Evolutionary conservation across 1,140 invertebrate species (phyloP).

Genomic region (Drosophila ambigua): DNA sequence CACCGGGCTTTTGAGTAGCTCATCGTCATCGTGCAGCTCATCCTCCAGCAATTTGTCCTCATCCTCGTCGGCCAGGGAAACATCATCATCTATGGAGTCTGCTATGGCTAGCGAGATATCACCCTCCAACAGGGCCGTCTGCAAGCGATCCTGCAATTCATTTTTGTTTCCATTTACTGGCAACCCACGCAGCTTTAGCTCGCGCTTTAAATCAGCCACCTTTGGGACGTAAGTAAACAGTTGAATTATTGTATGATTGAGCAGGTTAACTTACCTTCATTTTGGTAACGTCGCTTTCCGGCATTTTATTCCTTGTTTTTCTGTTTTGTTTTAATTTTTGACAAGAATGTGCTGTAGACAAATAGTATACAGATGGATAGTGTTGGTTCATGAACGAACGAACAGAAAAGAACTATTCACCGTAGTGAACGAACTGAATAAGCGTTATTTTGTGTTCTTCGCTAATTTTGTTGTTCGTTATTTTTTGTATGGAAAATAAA

Average conservation of each 20-base stretch:
- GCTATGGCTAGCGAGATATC: slow-evolving; percentile 84
- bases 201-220: slow-evolving; percentile 91
- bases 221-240: not conserved
- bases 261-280: slow-evolving; percentile 68
- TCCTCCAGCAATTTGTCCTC: slow-evolving; percentile 68
- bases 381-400: no score
- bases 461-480: no score
- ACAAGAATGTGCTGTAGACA: slow-evolving; percentile 4
- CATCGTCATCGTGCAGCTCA: slow-evolving; percentile 64
- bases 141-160: slow-evolving; percentile 90
- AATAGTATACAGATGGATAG: not conserved
- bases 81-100: slow-evolving; percentile 79
- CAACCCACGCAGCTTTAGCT: slow-evolving; percentile 91
- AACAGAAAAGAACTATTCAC: no score
- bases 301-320: slow-evolving; percentile 52
- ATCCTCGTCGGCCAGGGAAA: slow-evolving; percentile 72
- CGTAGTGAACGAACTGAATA: no score
- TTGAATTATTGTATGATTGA: not conserved
- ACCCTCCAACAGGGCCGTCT: slow-evolving; percentile 87
- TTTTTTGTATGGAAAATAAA: no score
- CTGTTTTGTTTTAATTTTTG: slow-evolving; percentile 12
- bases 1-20: slow-evolving; percentile 73
- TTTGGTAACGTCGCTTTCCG: slow-evolving; percentile 79
- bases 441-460: no score
- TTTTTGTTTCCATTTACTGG: slow-evolving; percentile 91